These are phyloP conservation scores for Venturia canescens DNA, from an alignment of 1,140 invertebrate genomes.

Conservation along the genomic window DNA sequence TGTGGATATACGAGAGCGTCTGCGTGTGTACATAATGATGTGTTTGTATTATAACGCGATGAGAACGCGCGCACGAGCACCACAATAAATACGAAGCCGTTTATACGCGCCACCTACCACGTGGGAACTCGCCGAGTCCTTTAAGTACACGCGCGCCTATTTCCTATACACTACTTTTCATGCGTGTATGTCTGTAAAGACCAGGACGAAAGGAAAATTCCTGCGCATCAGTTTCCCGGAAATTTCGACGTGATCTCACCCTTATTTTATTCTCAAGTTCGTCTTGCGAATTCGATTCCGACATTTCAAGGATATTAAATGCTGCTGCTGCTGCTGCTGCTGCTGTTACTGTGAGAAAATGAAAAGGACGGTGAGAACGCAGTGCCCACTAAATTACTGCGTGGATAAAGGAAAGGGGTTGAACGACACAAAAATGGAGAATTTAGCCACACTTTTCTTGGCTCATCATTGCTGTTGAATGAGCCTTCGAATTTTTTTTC, in stretches of 20 bases:
- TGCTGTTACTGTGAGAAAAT: slow-evolving; percentile 31
- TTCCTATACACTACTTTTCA: slow-evolving; percentile 5
- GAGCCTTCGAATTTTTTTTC: background rate
- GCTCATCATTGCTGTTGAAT: background rate
- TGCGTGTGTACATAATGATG: slow-evolving; percentile 14
- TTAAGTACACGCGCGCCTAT: slow-evolving; percentile 37
- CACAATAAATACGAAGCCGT: slow-evolving; percentile 49
- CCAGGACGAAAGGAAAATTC: background rate
- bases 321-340: too few species aligned
- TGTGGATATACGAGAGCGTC: background rate
- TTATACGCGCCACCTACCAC: slow-evolving; percentile 49
- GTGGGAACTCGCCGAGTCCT: slow-evolving; percentile 46
- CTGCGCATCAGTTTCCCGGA: slow-evolving; percentile 2
- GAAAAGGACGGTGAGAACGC: background rate
- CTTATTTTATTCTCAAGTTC: background rate
- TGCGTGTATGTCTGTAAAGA: background rate
- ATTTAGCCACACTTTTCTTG: background rate
- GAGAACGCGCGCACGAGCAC: slow-evolving; percentile 40
- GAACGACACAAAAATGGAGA: background rate
- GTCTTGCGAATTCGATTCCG: slow-evolving; percentile 37
- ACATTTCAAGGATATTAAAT: background rate
- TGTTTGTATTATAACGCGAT: slow-evolving; percentile 33
- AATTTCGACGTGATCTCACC: slow-evolving; percentile 9
- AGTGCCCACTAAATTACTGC: background rate
- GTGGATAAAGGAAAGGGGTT: background rate